phyloP scores from a whole-genome alignment of 2,113 vertebrate species.

The Esox niger region DNA sequence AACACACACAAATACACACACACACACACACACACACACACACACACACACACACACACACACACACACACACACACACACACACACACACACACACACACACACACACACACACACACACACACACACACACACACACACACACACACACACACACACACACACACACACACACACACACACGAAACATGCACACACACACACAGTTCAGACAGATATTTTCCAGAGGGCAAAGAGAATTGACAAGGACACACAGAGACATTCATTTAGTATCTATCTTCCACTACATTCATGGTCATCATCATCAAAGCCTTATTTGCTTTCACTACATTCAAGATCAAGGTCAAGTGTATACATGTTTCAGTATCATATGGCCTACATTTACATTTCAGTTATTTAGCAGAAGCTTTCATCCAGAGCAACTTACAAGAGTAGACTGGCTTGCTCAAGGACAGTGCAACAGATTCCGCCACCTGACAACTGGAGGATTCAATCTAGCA shows the following conservation, averaged over 20 bases:
- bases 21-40: neutral
- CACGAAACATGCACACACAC: constrained; percentile 65
- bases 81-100: constrained; percentile 16
- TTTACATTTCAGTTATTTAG: no score
- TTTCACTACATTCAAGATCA: constrained; percentile 38
- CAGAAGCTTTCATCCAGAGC: no score
- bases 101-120: constrained; percentile 49
- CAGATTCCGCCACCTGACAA: no score
- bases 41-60: constrained; percentile 24
- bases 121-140: constrained; percentile 60
- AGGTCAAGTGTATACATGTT: constrained; percentile 30
- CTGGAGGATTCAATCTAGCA: no score
- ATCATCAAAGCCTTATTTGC: constrained; percentile 36
- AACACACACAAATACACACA: no score
- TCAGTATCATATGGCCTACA: no score
- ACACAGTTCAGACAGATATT: constrained; percentile 57
- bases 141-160: constrained; percentile 41
- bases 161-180: constrained; percentile 61
- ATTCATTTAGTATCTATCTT: constrained; percentile 29
- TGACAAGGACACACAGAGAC: constrained; percentile 29
- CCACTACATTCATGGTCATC: constrained; percentile 38
- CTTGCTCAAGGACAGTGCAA: no score
- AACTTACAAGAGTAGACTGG: no score
- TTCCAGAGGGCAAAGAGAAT: constrained; percentile 25
- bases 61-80: constrained; percentile 50